Evolutionary conservation across 2,113 vertebrate genomes (phyloP).

Genomic region (Perognathus longimembris): DNA sequence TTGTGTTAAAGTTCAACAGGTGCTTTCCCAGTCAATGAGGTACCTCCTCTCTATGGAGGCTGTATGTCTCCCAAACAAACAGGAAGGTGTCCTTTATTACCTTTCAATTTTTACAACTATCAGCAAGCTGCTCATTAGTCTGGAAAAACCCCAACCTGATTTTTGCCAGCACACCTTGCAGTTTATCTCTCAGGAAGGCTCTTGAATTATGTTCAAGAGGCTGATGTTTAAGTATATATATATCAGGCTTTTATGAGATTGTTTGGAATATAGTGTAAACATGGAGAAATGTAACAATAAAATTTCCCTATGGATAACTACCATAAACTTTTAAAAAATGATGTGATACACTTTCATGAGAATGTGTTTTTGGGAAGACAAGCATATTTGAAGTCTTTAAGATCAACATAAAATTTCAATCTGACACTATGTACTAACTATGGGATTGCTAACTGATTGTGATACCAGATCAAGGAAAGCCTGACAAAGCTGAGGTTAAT

Average conservation of each 20-base stretch:
- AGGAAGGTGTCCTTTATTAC: not conserved
- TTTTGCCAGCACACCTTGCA: not conserved
- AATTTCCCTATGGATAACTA: no score
- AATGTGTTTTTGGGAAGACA: slow-evolving; percentile 27
- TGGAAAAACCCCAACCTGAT: slow-evolving; percentile 20
- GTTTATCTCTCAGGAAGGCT: not conserved
- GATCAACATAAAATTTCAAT: not conserved
- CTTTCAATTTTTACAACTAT: slow-evolving; percentile 3
- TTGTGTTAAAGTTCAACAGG: not conserved
- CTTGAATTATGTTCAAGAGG: not conserved
- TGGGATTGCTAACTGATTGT: not conserved
- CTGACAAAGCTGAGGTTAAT: not conserved
- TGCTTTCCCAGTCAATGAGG: not conserved
- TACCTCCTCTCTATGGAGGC: not conserved
- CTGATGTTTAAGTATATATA: not conserved
- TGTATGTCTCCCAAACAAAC: not conserved
- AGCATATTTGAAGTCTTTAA: not conserved
- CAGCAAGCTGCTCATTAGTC: not conserved
- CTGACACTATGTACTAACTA: not conserved
- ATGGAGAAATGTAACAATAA: no score
- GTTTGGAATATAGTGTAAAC: no score
- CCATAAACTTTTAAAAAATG: not conserved
- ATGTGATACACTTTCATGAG: not conserved
- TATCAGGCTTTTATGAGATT: no score
- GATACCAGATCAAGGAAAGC: not conserved